Evolutionary conservation across 1,140 invertebrate genomes (phyloP), one percentile per base, ranked within the genome.

Genomic region (Aphelenchoides besseyi): DNA sequence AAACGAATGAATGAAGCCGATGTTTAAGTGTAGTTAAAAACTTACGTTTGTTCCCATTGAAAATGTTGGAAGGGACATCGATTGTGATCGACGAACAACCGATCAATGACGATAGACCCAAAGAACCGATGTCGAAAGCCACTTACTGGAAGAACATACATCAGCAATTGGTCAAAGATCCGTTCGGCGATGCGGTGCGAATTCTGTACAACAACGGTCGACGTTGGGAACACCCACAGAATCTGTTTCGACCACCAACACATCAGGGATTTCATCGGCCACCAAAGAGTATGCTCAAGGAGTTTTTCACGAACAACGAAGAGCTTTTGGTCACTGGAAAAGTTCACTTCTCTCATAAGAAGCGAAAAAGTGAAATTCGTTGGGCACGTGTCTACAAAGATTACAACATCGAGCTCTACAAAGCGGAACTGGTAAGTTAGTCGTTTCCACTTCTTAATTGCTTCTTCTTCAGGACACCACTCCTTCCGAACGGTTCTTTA

Each of bases 341-440:
- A 32, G 76, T 78, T 3, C 64, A 67, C 41, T 33, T 78, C n/a
- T n/a, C n/a, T n/a, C n/a, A n/a, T n/a, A n/a, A n/a, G 23, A 77
- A 68, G 71, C 76, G 8, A 12, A 69, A 18, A 12, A 68, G 62
- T 32, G 33, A 76, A 57, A 28, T 59, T 28, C 62, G 79, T 9
- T 78, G 79, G 79, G 78, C 79, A 26, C 75, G 78, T 9, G 69
- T 78, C 23, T 23, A 36, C 5, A 26, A 57, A 23, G 72, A 81
- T 26, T 61, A 73, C 23, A 23, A 61, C 8, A 41, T 78, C 29
- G 52, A 81, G 26, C 82, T 78, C 55, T 78, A 78, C 52, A 67
- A 81, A 26, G 76, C 76, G 1, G 78, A 78, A 79, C 71, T 81
- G 63, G 74, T 76, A 36, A 76, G 74, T 76, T 57, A 69, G 68